phyloP scores from a whole-genome alignment of 2,888 invertebrate genomes.

The Amphimallon solstitiale region DNA sequence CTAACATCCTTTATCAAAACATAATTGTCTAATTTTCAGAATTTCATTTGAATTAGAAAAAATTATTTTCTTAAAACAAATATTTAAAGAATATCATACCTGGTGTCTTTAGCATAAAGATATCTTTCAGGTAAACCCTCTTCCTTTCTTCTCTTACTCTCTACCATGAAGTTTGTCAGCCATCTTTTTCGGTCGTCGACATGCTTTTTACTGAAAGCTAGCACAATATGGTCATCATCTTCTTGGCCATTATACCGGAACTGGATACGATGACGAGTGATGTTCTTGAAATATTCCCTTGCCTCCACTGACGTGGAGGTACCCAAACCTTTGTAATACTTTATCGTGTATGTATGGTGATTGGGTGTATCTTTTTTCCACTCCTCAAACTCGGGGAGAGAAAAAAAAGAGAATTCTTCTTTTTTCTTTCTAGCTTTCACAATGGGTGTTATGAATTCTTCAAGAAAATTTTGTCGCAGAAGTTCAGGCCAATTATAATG shows the following conservation, averaged over 20 bases:
- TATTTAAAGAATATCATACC: conserved; percentile 1
- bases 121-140: conserved; percentile 88
- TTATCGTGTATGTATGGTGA: conserved; percentile 90
- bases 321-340: conserved; percentile 99
- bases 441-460: conserved; percentile 99
- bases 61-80: neutral
- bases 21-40: no score
- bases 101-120: conserved; percentile 91
- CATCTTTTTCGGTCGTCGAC: conserved; percentile 97
- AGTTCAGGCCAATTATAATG: conserved; percentile 98
- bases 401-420: conserved; percentile 88
- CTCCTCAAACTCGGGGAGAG: conserved; percentile 97
- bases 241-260: conserved; percentile 88
- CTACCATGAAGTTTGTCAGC: conserved; percentile 96
- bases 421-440: conserved; percentile 94
- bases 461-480: conserved; percentile 89
- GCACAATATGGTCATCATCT: conserved; percentile 92
- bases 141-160: conserved; percentile 84
- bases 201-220: conserved; percentile 96
- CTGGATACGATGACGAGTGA: conserved; percentile 89
- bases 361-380: conserved; percentile 94
- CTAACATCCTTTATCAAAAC: no score
- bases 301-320: conserved; percentile 98
- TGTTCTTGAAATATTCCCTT: conserved; percentile 97
- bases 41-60: no score